Evolutionary conservation across 2,888 invertebrate species (phyloP).

Genomic region (Cataglyphis altisquamis): DNA sequence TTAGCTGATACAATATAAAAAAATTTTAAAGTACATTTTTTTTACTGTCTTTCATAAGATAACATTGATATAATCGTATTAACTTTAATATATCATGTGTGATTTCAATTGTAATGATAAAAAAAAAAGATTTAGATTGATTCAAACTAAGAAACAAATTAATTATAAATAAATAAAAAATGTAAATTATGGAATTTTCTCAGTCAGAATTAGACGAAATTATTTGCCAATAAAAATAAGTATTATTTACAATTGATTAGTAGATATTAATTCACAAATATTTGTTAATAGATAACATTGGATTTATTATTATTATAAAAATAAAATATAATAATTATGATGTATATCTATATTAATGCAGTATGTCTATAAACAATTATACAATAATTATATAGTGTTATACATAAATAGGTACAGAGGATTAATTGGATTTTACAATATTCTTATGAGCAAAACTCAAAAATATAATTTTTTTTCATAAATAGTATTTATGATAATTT

Average conservation of each 20-base stretch:
- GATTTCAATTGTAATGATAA: constrained; percentile 9
- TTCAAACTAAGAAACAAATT: background rate
- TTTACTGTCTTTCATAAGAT: background rate
- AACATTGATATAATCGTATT: background rate
- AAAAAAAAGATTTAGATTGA: background rate
- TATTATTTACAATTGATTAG: background rate
- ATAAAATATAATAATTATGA: background rate
- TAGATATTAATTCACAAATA: background rate
- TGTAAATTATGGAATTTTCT: background rate
- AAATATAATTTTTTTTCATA: no score
- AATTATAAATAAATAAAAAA: background rate
- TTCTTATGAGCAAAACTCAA: no score
- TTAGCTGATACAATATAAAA: background rate
- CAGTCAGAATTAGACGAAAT: background rate
- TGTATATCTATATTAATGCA: no score
- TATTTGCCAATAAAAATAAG: background rate
- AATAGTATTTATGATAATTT: background rate
- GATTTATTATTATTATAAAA: background rate
- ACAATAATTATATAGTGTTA: no score
- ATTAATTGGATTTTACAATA: no score
- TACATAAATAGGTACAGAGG: no score
- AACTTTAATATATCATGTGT: no score
- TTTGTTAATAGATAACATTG: constrained; percentile 26
- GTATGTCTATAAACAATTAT: no score
- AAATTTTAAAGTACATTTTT: background rate